These are phyloP conservation scores for Mustelus asterias DNA, from an alignment of 2,113 vertebrate species.

Conservation along the genomic window DNA sequence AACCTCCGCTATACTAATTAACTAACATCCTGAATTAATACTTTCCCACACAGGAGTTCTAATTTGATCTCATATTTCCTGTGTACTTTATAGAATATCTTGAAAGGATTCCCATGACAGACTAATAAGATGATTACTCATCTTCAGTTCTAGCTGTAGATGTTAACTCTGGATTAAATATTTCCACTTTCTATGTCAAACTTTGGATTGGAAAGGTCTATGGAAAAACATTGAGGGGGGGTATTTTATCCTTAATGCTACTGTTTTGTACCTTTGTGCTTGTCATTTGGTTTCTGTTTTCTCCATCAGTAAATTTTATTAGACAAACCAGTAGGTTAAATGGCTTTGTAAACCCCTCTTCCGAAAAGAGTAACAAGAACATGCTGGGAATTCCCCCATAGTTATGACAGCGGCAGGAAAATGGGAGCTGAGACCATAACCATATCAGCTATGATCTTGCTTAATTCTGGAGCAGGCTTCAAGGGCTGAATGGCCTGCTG, in stretches of 20 bases:
- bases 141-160: not conserved
- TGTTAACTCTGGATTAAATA: not conserved
- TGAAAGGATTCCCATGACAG: not conserved
- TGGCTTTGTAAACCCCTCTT: no score
- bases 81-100: not conserved
- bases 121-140: not conserved
- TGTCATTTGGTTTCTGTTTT: not conserved
- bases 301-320: no score
- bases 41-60: not conserved
- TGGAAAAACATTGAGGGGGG: not conserved
- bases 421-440: no score
- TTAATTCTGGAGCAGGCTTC: no score
- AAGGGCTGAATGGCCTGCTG: no score
- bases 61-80: not conserved
- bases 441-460: no score
- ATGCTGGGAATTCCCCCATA: no score
- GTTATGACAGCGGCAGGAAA: no score
- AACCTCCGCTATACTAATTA: not conserved
- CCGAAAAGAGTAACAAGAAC: no score
- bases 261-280: not conserved
- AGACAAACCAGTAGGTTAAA: no score
- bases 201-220: not conserved
- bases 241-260: not conserved
- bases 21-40: not conserved
- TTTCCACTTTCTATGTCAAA: not conserved